Percentiles rank a stretch among this genome's conserved stretches.
phyloP scores from a whole-genome alignment of 1,140 invertebrate genomes.

The Carposina sasakii region DNA sequence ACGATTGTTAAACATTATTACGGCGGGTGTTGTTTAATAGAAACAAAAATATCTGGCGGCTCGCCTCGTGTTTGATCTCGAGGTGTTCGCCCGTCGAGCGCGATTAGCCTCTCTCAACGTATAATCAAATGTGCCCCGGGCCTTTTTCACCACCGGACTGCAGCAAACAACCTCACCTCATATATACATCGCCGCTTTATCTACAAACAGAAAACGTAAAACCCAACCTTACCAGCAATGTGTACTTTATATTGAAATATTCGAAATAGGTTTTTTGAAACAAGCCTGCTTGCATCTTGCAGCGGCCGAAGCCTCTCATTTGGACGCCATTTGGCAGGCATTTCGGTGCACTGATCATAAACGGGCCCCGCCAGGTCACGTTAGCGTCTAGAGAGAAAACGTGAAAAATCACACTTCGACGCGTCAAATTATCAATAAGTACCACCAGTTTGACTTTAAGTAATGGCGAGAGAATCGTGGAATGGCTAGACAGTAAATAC shows the following conservation, averaged over 20 bases:
- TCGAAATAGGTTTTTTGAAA: slow-evolving; percentile 29
- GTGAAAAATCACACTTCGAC: slow-evolving; percentile 67
- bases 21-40: slow-evolving; percentile 72
- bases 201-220: not conserved
- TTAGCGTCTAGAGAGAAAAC: slow-evolving; percentile 62
- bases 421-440: slow-evolving; percentile 51
- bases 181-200: slow-evolving; percentile 29
- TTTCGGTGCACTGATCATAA: slow-evolving; percentile 69
- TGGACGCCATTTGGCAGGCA: slow-evolving; percentile 70
- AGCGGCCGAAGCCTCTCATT: slow-evolving; percentile 67
- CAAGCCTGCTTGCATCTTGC: slow-evolving; percentile 42
- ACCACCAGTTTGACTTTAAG: too few species aligned
- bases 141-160: slow-evolving; percentile 31
- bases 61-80: slow-evolving; percentile 72
- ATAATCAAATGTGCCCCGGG: slow-evolving; percentile 70
- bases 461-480: too few species aligned
- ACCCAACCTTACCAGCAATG: slow-evolving; percentile 24
- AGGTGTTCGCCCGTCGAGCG: slow-evolving; percentile 68
- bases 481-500: too few species aligned
- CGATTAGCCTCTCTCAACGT: slow-evolving; percentile 70
- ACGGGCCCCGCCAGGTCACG: slow-evolving; percentile 65
- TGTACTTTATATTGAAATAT: slow-evolving; percentile 13
- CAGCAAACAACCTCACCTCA: too few species aligned
- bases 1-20: slow-evolving; percentile 73
- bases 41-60: slow-evolving; percentile 73